A percentile compares a stretch with the other conserved stretches of the same genome.
Evolutionary conservation across 2,797 vertebrate genomes (phyloP).

Genomic region (Valencia hispanica): DNA sequence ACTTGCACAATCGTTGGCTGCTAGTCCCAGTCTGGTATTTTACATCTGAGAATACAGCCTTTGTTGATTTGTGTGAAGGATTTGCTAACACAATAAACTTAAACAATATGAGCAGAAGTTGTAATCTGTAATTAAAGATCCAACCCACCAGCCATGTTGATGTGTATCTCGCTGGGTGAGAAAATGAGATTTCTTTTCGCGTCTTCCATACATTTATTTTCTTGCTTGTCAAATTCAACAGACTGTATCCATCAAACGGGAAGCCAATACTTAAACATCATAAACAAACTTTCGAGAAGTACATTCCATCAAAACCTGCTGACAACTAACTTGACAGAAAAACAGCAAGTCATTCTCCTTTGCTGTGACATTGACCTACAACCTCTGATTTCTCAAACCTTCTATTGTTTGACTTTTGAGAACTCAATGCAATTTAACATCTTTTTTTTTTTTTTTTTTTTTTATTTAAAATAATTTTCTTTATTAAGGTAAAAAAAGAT

Average conservation of each 20-base stretch:
- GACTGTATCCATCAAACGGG: neutral
- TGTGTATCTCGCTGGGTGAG: neutral
- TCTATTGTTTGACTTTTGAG: too few species aligned
- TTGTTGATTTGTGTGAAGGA: slow-evolving; percentile 25
- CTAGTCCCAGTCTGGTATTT: slow-evolving; percentile 2
- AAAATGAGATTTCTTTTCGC: slow-evolving; percentile 19
- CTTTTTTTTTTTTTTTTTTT: too few species aligned
- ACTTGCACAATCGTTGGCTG: too few species aligned
- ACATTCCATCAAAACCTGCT: neutral
- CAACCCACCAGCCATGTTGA: slow-evolving; percentile 15
- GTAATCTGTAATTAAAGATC: slow-evolving; percentile 39
- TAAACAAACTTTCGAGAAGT: too few species aligned
- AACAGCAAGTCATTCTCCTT: neutral
- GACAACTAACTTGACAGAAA: slow-evolving; percentile 12
- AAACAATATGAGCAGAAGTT: slow-evolving; percentile 20
- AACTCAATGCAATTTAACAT: too few species aligned
- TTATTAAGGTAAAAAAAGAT: neutral
- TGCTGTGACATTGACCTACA: slow-evolving; percentile 3
- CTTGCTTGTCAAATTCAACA: neutral
- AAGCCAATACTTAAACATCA: neutral
- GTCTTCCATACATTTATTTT: slow-evolving; percentile 9
- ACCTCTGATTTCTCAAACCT: too few species aligned
- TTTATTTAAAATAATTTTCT: too few species aligned
- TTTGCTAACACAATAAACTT: slow-evolving; percentile 1
- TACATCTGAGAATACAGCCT: slow-evolving; percentile 18